Evolutionary conservation across 2,113 vertebrate genomes (phyloP).

Genomic region (Takifugu bimaculatus): DNA sequence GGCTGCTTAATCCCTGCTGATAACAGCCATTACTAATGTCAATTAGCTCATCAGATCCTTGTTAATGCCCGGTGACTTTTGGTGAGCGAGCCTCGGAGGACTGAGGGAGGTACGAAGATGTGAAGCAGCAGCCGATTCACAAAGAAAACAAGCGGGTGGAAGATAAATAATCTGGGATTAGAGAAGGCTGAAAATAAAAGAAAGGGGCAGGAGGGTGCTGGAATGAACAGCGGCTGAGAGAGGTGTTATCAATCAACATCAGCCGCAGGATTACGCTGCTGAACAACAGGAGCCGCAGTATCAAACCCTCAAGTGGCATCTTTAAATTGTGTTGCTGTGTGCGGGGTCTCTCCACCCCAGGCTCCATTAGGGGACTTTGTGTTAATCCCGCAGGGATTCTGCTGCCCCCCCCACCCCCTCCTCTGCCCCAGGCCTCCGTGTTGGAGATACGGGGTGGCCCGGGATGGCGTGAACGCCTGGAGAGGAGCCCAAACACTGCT

Average conservation of each 20-base stretch:
- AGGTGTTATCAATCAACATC: neutral
- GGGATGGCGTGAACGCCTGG: constrained; percentile 50
- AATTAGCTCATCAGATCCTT: constrained; percentile 69
- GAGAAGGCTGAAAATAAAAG: constrained; percentile 13
- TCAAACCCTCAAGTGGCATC: constrained; percentile 54
- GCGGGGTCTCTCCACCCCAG: constrained; percentile 41
- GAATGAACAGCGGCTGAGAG: neutral
- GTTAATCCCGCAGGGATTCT: constrained; percentile 60
- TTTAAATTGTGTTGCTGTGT: constrained; percentile 47
- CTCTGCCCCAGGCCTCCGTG: constrained; percentile 35
- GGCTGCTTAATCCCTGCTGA: constrained; percentile 48
- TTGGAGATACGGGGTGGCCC: constrained; percentile 37
- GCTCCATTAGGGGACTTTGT: constrained; percentile 66
- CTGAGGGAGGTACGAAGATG: constrained; percentile 33
- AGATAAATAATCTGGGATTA: constrained; percentile 7
- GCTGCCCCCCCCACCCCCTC: neutral
- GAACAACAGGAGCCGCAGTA: constrained; percentile 56
- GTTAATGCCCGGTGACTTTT: constrained; percentile 61
- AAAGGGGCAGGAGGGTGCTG: neutral
- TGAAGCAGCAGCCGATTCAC: constrained; percentile 13
- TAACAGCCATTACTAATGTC: constrained; percentile 62
- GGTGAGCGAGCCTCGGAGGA: constrained; percentile 61
- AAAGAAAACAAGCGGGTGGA: too few species aligned
- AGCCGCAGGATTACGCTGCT: constrained; percentile 15
- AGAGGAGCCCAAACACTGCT: constrained; percentile 53